A percentile compares a stretch with the other conserved stretches of the same genome.
Evolutionary conservation across 2,113 vertebrate species (phyloP).

Genomic region (Chiloscyllium plagiosum): DNA sequence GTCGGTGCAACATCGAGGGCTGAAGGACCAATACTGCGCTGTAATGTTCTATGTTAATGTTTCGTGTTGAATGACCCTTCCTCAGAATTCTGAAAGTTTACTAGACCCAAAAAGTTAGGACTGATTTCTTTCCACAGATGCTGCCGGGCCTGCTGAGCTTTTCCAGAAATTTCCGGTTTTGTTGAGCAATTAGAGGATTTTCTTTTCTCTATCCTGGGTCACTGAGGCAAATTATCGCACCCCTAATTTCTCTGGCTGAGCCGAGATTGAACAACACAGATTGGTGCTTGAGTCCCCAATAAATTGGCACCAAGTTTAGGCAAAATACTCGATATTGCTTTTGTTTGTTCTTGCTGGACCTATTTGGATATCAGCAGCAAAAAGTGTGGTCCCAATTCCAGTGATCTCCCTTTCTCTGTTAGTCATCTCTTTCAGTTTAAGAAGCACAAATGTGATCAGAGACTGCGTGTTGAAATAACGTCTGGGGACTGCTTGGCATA

Average conservation of each 20-base stretch:
- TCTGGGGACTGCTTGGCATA: constrained; percentile 17
- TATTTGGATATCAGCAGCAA: background rate
- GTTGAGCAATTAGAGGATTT: background rate
- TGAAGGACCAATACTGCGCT: too few species aligned
- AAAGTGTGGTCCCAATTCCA: background rate
- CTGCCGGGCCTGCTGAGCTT: too few species aligned
- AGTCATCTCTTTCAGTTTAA: background rate
- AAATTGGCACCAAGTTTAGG: background rate
- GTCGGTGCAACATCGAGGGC: too few species aligned
- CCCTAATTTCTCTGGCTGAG: background rate
- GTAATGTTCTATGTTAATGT: too few species aligned
- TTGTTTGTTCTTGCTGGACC: background rate
- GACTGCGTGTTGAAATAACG: constrained; percentile 6
- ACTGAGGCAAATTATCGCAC: background rate
- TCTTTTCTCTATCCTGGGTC: background rate
- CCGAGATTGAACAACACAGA: background rate
- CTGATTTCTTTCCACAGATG: too few species aligned
- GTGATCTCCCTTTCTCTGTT: background rate
- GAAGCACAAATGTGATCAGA: background rate
- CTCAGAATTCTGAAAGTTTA: too few species aligned
- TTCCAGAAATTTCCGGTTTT: background rate
- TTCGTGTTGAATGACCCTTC: too few species aligned
- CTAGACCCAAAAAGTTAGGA: too few species aligned
- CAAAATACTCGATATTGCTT: background rate
- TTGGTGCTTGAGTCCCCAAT: too few species aligned